Base-by-base conservation (phyloP, 2,888 invertebrate species). In the Epistrophe grossulariae region DNA sequence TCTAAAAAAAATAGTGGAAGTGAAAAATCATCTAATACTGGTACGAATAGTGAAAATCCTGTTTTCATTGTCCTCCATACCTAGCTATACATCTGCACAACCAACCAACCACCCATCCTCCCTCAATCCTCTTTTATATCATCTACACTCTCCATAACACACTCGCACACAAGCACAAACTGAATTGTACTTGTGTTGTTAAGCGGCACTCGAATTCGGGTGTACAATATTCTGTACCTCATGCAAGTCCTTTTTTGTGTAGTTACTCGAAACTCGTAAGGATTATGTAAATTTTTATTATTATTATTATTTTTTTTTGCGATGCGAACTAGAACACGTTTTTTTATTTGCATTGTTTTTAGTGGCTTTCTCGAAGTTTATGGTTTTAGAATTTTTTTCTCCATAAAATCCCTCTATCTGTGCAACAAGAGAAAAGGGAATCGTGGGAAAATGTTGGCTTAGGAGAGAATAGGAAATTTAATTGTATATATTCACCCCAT, bases 281-380 rank as follows among this genome's bases (percentile, higher is more conserved):
- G 87, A 87, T 87, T 87, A 87, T 87, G 87, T 87, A 83, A 87
- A 87, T 87, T 87, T 87, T 87, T 87, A 87, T 87, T 87, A 87
- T 85, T 79, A 78, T 84, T 77, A 50, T 77, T 71, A 57, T 76
- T 62, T 64, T 35, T 35, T 35, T 79, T 31, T 68, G n/a, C n/a
- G n/a, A n/a, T 19, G 74, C 31, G 45, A 76, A 87, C 83, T 76
- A 87, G 83, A 76, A 73, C 87, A 87, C 79, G 76, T 83, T 83
- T 83, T 24, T 72, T 76, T 60, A 72, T 76, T 87, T 76, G 78
- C 66, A 79, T 68, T 79, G 82, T 79, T 76, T 82, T 87, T 74
- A 68, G 19, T 77, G 62, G 59, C 9, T 59, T 76, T 52, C 55
- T 40, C 60, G 45, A 60, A 81, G 57, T 77, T 80, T 84, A 77